Percentiles rank a stretch among this genome's conserved stretches.
These are phyloP conservation scores for Vultur gryphus DNA, from an alignment of 2,797 vertebrate genomes.

Conservation along the genomic window DNA sequence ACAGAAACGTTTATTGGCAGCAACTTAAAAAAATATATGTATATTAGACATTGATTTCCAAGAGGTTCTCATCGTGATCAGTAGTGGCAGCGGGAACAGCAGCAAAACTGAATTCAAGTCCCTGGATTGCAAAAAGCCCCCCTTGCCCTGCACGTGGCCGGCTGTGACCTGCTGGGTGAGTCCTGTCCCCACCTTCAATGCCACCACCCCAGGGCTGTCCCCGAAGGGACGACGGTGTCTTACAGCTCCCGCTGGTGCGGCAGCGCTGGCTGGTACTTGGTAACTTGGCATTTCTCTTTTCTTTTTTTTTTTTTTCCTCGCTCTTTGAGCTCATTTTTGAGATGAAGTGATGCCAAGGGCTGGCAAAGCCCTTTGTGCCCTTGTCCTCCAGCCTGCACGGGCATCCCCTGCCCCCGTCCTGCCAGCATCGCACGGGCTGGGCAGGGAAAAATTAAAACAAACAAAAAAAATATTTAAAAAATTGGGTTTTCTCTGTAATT, in stretches of 20 bases:
- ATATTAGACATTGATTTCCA: neutral
- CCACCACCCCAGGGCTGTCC: neutral
- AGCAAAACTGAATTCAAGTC: neutral
- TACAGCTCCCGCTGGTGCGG: conserved; percentile 72
- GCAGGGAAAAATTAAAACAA: neutral
- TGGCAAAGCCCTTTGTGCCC: neutral
- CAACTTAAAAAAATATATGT: neutral
- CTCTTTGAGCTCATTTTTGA: neutral
- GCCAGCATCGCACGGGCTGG: neutral
- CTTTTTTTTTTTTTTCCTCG: neutral
- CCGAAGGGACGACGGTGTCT: rapidly evolving
- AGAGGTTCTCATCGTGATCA: neutral
- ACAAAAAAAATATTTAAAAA: too few relatives aligned
- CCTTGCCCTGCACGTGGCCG: rapidly evolving
- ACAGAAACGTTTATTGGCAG: neutral
- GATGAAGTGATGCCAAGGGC: neutral
- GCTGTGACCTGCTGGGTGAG: neutral
- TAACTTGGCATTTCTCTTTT: neutral
- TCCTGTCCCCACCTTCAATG: neutral
- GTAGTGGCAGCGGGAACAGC: neutral
- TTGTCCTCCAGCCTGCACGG: neutral
- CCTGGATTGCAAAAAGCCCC: neutral
- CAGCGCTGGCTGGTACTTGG: conserved; percentile 79
- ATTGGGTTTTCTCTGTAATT: neutral
- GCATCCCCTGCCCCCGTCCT: rapidly evolving